Conservation (phyloP, 64 coral and sea anemone genomes). For the Actinia equina region DNA sequence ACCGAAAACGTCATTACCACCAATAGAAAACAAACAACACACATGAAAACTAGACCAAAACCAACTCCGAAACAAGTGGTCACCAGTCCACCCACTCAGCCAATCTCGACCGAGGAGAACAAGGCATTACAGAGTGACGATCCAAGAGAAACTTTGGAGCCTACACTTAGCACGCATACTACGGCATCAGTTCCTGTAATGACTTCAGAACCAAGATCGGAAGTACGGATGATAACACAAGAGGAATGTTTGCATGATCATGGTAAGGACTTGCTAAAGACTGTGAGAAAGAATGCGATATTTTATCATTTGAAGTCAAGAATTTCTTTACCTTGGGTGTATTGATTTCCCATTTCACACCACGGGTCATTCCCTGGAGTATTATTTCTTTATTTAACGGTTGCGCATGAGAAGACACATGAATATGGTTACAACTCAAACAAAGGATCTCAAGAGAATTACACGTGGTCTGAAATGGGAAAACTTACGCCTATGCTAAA, state of each 20-base stretch:
- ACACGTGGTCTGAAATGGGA: too few species aligned
- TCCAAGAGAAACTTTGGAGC: conserved; percentile 4
- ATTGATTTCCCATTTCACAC: too few species aligned
- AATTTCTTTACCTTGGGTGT: too few species aligned
- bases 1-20: background rate
- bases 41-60: background rate
- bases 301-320: background rate
- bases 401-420: too few species aligned
- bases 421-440: too few species aligned
- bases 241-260: conserved; percentile 17
- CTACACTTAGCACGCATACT: background rate
- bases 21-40: background rate
- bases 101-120: background rate
- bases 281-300: background rate
- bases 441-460: too few species aligned
- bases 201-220: background rate
- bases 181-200: background rate
- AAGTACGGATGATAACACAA: background rate
- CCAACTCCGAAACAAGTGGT: background rate
- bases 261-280: background rate
- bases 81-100: background rate
- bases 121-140: conserved; percentile 14
- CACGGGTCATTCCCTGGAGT: too few species aligned
- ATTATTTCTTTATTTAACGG: too few species aligned
- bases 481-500: too few species aligned